Evolutionary conservation across 2,797 vertebrate species (phyloP).

Genomic region (Sylvia borin): DNA sequence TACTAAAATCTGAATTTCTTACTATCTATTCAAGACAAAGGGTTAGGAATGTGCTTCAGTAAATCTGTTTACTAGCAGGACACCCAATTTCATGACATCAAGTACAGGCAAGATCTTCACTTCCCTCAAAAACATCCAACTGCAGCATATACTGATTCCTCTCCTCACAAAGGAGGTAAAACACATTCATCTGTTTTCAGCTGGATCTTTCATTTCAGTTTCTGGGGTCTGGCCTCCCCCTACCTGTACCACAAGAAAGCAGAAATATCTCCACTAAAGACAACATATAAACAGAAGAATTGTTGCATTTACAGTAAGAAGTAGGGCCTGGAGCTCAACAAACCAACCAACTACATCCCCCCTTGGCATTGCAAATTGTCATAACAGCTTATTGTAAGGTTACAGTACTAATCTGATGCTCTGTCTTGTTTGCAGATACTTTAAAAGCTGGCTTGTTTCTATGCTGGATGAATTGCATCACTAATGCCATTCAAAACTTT

Average conservation of each 20-base stretch:
- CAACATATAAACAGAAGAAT: background rate
- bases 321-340: background rate
- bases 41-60: background rate
- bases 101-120: background rate
- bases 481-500: background rate
- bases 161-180: background rate
- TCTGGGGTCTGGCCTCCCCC: background rate
- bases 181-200: background rate
- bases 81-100: background rate
- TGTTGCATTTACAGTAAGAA: background rate
- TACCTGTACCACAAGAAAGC: background rate
- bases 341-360: background rate
- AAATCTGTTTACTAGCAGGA: background rate
- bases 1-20: background rate
- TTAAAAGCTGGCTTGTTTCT: background rate
- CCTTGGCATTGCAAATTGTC: background rate
- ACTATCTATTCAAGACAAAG: background rate
- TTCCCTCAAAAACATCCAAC: background rate
- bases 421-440: background rate
- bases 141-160: background rate
- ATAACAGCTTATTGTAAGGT: background rate
- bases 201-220: background rate
- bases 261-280: background rate
- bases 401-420: slow-evolving; percentile 13
- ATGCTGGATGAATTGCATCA: background rate